These are phyloP conservation scores for Elmis aenea DNA, from an alignment of 2,888 invertebrate species.

Conservation along the genomic window DNA sequence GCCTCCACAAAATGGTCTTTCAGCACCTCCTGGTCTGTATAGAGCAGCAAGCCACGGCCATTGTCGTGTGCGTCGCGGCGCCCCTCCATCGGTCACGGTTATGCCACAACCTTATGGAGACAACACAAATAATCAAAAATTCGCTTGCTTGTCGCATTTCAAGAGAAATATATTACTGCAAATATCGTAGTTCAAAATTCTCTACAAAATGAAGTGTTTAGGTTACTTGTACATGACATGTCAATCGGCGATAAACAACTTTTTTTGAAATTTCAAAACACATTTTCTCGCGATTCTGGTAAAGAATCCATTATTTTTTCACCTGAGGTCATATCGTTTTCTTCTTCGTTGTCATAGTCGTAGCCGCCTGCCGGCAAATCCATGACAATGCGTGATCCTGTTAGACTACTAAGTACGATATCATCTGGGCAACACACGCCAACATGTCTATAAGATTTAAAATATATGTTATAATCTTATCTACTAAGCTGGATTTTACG, in stretches of 20 bases:
- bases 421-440: conserved; percentile 73
- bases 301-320: too few relatives aligned
- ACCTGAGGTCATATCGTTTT: too few relatives aligned
- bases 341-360: conserved; percentile 48
- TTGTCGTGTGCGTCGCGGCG: too few relatives aligned
- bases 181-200: too few relatives aligned
- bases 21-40: conserved; percentile 51
- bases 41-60: conserved; percentile 87
- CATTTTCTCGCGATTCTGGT: too few relatives aligned
- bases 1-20: conserved; percentile 73
- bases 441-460: conserved; percentile 47
- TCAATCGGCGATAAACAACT: too few relatives aligned
- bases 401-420: conserved; percentile 36
- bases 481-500: not conserved
- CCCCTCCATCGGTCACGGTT: not conserved
- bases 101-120: not conserved
- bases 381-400: conserved; percentile 40
- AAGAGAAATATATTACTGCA: too few relatives aligned
- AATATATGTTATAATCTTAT: conserved; percentile 1
- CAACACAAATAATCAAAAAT: too few relatives aligned
- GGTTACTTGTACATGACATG: too few relatives aligned
- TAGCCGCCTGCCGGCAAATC: conserved; percentile 53
- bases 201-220: too few relatives aligned
- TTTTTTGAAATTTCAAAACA: too few relatives aligned
- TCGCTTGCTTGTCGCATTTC: too few relatives aligned